Base-by-base conservation (phyloP, 2,797 vertebrate genomes). In the Columba guinea region DNA sequence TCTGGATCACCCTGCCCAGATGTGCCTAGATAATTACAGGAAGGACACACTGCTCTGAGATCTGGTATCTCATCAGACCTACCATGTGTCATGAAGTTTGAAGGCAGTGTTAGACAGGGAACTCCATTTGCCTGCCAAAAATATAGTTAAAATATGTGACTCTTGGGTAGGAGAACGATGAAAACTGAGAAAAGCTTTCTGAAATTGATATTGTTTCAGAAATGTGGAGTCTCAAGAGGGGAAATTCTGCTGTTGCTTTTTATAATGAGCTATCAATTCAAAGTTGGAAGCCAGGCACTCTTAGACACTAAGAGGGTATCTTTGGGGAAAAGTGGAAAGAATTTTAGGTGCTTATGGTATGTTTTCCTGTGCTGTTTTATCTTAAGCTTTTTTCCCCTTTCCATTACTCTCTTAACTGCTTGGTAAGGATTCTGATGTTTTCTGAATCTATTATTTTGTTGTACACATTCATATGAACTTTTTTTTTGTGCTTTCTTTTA, bases 171-270 rank as follows among this genome's bases (percentile, higher is more conserved):
- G n/a, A 90, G 24, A 53, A 53, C 9, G 49, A 70, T 83, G 70
- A 91, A 90, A 88, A 90, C 67, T 88, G 70, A 52, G 60, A 91
- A 56, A 39, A 19, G 44, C 35, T 95, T 87, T 94, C 67, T 91
- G 75, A 87, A 84, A 68, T 26, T 46, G 53, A 24, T 70, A 26
- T 74, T 51, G 37, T 82, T 93, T 91, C 70, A 87, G 74, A 87
- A 83, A 70, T 55, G 18, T 35, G 63, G 56, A 52, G 48, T 75
- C 87, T 90, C 89, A 67, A 82, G 53, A 35, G 73, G 34, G 67
- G 13, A 79, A 64, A 77, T 80, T 71, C 55, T 90, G 60, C 85
- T 79, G 48, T 79, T 94, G 51, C 67, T 80, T 86, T 87, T 73
- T 90, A 39, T 89, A 89, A 82, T 27, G 56, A 95, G 55, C 41